A percentile compares a stretch with the other conserved stretches of the same genome.
Evolutionary conservation across 2,113 vertebrate genomes (phyloP).

Genomic region (Apodemus speciosus): DNA sequence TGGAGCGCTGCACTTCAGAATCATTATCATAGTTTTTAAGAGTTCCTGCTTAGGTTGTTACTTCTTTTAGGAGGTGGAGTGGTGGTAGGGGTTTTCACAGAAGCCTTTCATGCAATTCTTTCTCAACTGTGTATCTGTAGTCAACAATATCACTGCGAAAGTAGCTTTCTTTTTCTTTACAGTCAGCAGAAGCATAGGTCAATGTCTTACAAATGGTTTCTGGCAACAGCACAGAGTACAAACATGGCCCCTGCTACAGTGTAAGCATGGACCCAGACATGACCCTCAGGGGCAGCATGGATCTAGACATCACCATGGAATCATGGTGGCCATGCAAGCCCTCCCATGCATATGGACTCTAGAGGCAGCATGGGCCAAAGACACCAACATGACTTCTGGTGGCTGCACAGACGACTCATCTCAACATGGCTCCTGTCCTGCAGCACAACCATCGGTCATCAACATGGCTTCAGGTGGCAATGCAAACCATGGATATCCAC

Average conservation of each 20-base stretch:
- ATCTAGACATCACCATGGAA: neutral
- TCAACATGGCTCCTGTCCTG: neutral
- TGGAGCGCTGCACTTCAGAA: neutral
- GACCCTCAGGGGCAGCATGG: neutral
- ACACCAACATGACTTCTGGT: neutral
- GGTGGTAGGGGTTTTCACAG: neutral
- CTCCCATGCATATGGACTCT: neutral
- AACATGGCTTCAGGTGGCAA: neutral
- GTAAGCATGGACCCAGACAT: neutral
- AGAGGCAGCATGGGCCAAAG: neutral
- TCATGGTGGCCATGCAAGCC: neutral
- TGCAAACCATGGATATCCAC: neutral
- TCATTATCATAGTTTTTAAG: neutral
- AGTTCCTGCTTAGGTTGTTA: neutral
- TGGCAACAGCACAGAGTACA: neutral
- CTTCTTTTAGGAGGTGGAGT: neutral
- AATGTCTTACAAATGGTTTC: neutral
- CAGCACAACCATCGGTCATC: neutral
- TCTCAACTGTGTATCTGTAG: neutral
- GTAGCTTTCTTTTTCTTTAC: neutral
- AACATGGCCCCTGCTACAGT: neutral
- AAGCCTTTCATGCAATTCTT: too few species aligned
- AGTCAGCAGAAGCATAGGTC: neutral
- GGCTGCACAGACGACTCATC: neutral
- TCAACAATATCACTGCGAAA: neutral